phyloP scores from a whole-genome alignment of 2,797 vertebrate genomes.

The Echiichthys vipera region DNA sequence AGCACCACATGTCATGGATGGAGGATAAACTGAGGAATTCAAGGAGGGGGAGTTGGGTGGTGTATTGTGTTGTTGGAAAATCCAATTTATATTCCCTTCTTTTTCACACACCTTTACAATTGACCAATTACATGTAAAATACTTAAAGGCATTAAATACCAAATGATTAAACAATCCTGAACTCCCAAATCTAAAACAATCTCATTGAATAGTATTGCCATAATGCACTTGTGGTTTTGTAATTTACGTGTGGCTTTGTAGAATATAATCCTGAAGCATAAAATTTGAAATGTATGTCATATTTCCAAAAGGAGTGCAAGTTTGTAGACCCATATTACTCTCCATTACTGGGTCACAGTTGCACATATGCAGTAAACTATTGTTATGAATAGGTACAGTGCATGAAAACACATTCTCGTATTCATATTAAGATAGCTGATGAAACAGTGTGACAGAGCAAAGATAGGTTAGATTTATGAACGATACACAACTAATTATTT shows the following conservation, averaged over 20 bases:
- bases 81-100: neutral
- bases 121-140: neutral
- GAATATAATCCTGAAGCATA: no score
- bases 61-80: constrained; percentile 4
- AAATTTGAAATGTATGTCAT: no score
- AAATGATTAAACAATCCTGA: neutral
- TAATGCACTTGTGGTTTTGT: constrained; percentile 10
- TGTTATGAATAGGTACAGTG: neutral
- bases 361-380: neutral
- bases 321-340: constrained; percentile 1
- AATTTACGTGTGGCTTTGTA: constrained; percentile 12
- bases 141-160: neutral
- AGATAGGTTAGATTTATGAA: constrained; percentile 31
- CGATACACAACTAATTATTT: constrained; percentile 22
- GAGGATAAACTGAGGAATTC: constrained; percentile 65
- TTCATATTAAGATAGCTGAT: neutral
- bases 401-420: neutral
- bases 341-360: neutral
- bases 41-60: neutral
- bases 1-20: constrained; percentile 76
- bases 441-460: constrained; percentile 10
- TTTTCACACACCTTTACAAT: neutral
- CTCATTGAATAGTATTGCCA: neutral
- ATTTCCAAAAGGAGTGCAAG: neutral
- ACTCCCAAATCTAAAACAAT: constrained; percentile 4